Percentiles rank a stretch among this genome's conserved stretches.
These are phyloP conservation scores for Salticus scenicus DNA, from an alignment of 2,888 invertebrate species.

Conservation along the genomic window DNA sequence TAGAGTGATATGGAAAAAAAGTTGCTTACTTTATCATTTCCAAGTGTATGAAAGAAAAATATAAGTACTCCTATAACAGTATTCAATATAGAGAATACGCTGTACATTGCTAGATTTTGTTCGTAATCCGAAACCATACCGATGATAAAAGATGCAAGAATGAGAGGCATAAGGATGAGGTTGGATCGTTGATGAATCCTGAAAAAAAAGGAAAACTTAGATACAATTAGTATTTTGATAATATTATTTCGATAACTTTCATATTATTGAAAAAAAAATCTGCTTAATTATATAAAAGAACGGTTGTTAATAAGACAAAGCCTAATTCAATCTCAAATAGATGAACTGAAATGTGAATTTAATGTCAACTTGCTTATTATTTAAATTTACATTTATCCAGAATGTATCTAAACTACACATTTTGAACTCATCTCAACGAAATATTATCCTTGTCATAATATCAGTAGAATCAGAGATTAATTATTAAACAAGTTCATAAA, in stretches of 20 bases:
- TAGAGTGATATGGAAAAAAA: background rate
- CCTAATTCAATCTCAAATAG: too few species aligned
- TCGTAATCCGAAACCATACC: constrained; percentile 73
- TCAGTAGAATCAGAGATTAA: too few species aligned
- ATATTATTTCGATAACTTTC: too few species aligned
- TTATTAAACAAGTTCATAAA: too few species aligned
- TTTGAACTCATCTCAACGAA: too few species aligned
- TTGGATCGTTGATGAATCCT: constrained; percentile 73
- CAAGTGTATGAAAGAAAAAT: constrained; percentile 73
- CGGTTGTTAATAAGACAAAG: background rate
- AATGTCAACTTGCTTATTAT: too few species aligned
- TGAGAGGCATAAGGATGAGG: constrained; percentile 73
- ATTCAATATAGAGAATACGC: constrained; percentile 73
- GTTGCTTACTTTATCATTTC: constrained; percentile 72
- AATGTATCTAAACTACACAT: too few species aligned
- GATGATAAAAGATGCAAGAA: constrained; percentile 73
- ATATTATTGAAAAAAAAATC: background rate
- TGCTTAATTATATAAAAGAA: background rate
- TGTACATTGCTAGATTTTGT: constrained; percentile 73
- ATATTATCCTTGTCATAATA: too few species aligned
- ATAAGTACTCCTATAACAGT: constrained; percentile 72
- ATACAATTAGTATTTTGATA: too few species aligned
- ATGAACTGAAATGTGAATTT: too few species aligned
- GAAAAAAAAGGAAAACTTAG: constrained; percentile 15
- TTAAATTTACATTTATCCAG: too few species aligned